These are phyloP conservation scores for Drosophila bocqueti DNA, from an alignment of 1,140 invertebrate genomes.

Conservation along the genomic window DNA sequence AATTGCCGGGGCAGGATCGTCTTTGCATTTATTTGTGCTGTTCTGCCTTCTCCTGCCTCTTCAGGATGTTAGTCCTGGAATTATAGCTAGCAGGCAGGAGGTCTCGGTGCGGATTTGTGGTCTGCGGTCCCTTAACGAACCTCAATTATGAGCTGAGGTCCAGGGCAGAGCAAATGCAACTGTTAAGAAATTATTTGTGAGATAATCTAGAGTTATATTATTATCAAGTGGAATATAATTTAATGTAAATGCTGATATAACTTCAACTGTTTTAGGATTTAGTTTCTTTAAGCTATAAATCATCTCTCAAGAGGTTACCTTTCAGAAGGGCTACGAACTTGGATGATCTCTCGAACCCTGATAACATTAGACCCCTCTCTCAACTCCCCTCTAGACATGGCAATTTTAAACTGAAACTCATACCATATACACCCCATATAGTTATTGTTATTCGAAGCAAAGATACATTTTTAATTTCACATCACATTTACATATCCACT, in stretches of 20 bases:
- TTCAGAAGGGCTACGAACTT: too few species aligned
- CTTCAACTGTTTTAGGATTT: not conserved
- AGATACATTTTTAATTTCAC: constrained; percentile 61
- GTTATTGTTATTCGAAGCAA: not conserved
- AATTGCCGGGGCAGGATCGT: constrained; percentile 65
- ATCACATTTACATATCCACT: constrained; percentile 68
- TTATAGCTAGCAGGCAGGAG: constrained; percentile 3
- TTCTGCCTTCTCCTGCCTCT: not conserved
- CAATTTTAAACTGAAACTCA: too few species aligned
- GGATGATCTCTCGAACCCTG: too few species aligned
- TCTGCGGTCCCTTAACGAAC: constrained; percentile 2
- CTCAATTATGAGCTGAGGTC: constrained; percentile 22
- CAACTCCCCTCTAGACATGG: not conserved
- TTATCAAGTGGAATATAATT: not conserved
- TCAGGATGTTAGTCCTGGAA: not conserved
- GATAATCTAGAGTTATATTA: not conserved
- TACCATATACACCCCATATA: not conserved
- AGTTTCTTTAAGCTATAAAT: too few species aligned
- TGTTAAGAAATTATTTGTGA: not conserved
- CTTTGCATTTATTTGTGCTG: constrained; percentile 54
- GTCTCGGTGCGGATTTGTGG: constrained; percentile 17
- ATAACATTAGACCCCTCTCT: too few species aligned
- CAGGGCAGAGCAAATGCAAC: constrained; percentile 1
- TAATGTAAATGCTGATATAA: not conserved
- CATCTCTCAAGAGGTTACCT: too few species aligned